A percentile compares a stretch with the other conserved stretches of the same genome.
phyloP scores from a whole-genome alignment of 1,140 invertebrate genomes.

The Lepidurus apus region DNA sequence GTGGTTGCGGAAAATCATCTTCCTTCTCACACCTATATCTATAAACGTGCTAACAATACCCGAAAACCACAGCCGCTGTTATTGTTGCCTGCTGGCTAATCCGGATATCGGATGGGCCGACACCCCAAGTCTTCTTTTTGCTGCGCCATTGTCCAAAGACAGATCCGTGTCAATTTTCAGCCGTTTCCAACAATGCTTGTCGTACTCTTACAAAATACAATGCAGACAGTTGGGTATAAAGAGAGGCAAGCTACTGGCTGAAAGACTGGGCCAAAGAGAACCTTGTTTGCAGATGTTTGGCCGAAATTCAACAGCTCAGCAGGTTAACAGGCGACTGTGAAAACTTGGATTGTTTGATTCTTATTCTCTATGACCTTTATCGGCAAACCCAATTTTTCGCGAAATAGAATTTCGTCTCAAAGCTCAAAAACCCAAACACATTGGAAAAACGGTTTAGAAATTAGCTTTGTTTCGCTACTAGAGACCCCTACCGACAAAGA shows the following conservation, averaged over 20 bases:
- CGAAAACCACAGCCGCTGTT: slow-evolving; percentile 13
- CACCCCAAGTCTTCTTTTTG: slow-evolving; percentile 17
- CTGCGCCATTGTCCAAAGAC: neutral
- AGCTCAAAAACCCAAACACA: neutral
- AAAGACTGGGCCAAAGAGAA: neutral
- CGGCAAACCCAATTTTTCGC: neutral
- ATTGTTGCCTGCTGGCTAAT: slow-evolving; percentile 6
- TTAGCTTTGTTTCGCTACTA: slow-evolving; percentile 1
- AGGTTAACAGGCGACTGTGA: neutral
- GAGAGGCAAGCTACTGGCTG: neutral
- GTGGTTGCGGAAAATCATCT: neutral
- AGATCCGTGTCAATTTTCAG: slow-evolving; percentile 13
- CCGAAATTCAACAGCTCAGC: neutral
- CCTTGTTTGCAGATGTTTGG: slow-evolving; percentile 5
- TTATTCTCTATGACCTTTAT: neutral
- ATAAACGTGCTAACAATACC: neutral
- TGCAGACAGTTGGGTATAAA: neutral
- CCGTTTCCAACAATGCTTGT: slow-evolving; percentile 11
- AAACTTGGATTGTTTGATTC: neutral
- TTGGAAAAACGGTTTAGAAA: neutral
- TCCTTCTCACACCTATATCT: slow-evolving; percentile 8
- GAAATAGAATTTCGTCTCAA: neutral
- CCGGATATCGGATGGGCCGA: slow-evolving; percentile 12
- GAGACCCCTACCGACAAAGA: neutral
- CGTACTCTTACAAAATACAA: slow-evolving; percentile 7